Conservation (phyloP, 2,113 vertebrate species). For the Balaeniceps rex region DNA sequence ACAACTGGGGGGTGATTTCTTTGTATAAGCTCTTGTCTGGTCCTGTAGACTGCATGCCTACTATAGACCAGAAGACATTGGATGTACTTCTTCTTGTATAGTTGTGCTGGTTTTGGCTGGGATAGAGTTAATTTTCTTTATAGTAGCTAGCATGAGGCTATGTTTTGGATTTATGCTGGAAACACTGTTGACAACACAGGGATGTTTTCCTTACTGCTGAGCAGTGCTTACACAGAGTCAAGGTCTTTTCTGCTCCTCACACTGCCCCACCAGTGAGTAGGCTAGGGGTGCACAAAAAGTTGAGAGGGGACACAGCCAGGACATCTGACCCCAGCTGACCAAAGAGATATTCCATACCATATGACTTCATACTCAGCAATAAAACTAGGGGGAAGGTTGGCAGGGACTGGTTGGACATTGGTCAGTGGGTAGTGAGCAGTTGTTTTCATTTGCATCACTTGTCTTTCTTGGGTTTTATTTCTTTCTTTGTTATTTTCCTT, state of each 20-base stretch:
- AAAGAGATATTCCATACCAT: background rate
- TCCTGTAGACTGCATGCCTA: background rate
- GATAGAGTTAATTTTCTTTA: background rate
- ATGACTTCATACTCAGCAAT: background rate
- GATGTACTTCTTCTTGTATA: background rate
- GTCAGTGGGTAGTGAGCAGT: background rate
- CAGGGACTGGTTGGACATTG: background rate
- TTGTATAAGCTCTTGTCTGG: background rate
- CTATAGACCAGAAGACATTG: background rate
- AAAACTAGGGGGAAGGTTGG: background rate
- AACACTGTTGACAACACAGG: background rate
- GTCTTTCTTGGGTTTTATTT: background rate
- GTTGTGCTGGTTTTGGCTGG: background rate
- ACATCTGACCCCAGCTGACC: background rate
- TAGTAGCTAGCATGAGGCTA: background rate
- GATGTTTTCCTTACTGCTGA: background rate
- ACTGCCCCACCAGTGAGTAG: background rate
- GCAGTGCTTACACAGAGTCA: background rate
- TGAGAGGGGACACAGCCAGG: background rate
- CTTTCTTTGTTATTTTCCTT: background rate
- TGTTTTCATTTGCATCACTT: background rate
- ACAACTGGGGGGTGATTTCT: too few species aligned
- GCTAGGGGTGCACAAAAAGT: background rate
- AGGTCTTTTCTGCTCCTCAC: background rate
- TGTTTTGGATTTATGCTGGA: background rate